Evolutionary conservation across 1,140 invertebrate genomes (phyloP), one percentile per base, ranked within the genome.

Genomic region (Drosophila virilis): DNA sequence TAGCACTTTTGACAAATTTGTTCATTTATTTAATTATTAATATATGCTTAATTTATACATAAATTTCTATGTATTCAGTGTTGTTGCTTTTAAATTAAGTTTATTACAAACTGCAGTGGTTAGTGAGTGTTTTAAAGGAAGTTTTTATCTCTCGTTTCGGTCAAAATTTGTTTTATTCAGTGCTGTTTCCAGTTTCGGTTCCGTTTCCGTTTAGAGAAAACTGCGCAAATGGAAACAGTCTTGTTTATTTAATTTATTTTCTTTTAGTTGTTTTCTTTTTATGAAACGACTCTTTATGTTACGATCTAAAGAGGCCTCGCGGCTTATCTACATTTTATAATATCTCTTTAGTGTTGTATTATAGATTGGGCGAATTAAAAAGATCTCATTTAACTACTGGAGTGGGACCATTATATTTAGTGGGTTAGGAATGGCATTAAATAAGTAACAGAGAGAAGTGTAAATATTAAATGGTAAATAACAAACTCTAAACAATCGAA

Each of bases 1-100:
- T 81, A 82, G 79, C 79, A 81, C 79, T 82, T 81, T 82, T 78
- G 79, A 81, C 78, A 82, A 81, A 70, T 80, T 80, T 62, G 58
- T 62, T 64, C 37, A 59, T 76, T 62, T 46, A 60, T 80, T 72
- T 42, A 58, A 58, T 28, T 57, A 58, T 51, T 72, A 72, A 72
- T 74, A 82, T 73, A 77, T 65, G 37, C 37, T 38, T 65, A 42
- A 73, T 74, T 73, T 77, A 77, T 81, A 72, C 13, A 60, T 46
- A 60, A 35, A 38, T 73, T 54, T 70, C 35, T 72, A 80, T 80
- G 77, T 80, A 73, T 73, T 65, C 69, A 79, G 51, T 79, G 67
- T 74, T 78, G 62, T 74, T 77, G 68, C 52, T 78, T 50, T 73
- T 72, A 74, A 65, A 77, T 61, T 66, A 46, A 35, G 28, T 59